phyloP scores from a whole-genome alignment of 2,888 invertebrate genomes.

The Reticulitermes lucifugus region DNA sequence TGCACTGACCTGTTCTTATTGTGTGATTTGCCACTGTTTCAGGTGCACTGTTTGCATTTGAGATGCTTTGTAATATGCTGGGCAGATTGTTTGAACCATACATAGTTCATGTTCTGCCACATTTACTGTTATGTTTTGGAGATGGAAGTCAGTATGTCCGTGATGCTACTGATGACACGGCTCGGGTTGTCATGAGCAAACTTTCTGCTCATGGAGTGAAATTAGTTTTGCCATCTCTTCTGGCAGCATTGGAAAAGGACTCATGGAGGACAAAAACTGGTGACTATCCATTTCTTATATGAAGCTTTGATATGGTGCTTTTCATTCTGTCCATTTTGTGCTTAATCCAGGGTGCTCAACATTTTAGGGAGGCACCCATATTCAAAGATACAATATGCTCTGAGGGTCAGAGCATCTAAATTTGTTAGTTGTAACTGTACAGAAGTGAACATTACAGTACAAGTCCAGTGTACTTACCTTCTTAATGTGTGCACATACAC shows the following conservation, averaged over 20 bases:
- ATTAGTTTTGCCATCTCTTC: slow-evolving; percentile 91
- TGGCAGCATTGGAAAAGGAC: slow-evolving; percentile 95
- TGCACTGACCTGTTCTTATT: too few relatives aligned
- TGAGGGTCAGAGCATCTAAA: too few relatives aligned
- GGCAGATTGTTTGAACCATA: slow-evolving; percentile 98
- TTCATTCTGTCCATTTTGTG: too few relatives aligned
- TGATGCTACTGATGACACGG: slow-evolving; percentile 96
- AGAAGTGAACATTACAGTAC: too few relatives aligned
- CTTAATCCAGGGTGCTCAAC: too few relatives aligned
- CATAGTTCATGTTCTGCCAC: slow-evolving; percentile 96
- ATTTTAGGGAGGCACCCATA: too few relatives aligned
- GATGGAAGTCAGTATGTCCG: slow-evolving; percentile 96
- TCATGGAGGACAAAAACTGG: slow-evolving; percentile 98
- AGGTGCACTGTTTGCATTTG: slow-evolving; percentile 96
- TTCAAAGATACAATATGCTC: too few relatives aligned
- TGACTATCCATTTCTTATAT: slow-evolving; percentile 56
- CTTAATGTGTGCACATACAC: too few relatives aligned
- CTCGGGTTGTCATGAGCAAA: slow-evolving; percentile 94
- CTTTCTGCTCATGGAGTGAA: slow-evolving; percentile 98
- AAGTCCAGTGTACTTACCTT: too few relatives aligned
- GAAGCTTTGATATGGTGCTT: too few relatives aligned
- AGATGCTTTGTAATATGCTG: slow-evolving; percentile 94
- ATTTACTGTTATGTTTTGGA: slow-evolving; percentile 94
- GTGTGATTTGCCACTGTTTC: slow-evolving; percentile 53
- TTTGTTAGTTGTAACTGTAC: too few relatives aligned